phyloP scores from a whole-genome alignment of 2,113 vertebrate species.

The Columbina picui region DNA sequence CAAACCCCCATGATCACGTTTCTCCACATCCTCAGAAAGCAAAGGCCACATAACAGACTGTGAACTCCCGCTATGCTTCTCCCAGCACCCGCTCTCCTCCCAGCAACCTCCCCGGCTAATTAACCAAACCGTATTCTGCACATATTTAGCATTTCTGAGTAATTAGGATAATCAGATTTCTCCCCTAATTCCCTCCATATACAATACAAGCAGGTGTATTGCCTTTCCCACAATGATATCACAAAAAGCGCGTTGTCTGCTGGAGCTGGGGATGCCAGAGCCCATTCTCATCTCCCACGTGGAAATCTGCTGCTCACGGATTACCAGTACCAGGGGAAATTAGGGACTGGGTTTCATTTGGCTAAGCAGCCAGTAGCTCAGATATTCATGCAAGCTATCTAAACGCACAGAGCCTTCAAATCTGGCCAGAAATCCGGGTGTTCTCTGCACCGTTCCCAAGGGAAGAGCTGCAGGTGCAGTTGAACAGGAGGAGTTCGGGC shows the following conservation, averaged over 20 bases:
- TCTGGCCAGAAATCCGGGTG: not conserved
- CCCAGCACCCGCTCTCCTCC: not conserved
- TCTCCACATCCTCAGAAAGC: not conserved
- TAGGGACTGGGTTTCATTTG: not conserved
- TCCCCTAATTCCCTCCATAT: slow-evolving; percentile 33
- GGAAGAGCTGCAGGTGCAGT: not conserved
- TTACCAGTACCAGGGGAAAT: not conserved
- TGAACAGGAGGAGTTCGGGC: not conserved
- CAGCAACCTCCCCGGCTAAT: slow-evolving; percentile 42
- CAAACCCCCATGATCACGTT: not conserved
- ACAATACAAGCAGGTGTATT: slow-evolving; percentile 4
- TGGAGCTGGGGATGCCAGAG: not conserved
- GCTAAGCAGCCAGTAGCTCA: not conserved
- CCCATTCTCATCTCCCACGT: not conserved
- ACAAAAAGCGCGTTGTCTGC: not conserved
- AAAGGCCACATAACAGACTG: not conserved
- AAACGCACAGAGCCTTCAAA: not conserved
- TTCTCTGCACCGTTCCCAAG: not conserved
- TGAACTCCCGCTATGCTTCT: not conserved
- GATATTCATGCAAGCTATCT: not conserved
- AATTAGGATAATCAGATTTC: slow-evolving; percentile 67
- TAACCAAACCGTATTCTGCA: slow-evolving; percentile 35
- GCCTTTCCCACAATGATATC: slow-evolving; percentile 5
- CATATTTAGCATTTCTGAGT: slow-evolving; percentile 66
- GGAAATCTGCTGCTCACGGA: not conserved